Evolutionary conservation across 2,113 vertebrate genomes (phyloP).

Genomic region (Semicossyphus pulcher): DNA sequence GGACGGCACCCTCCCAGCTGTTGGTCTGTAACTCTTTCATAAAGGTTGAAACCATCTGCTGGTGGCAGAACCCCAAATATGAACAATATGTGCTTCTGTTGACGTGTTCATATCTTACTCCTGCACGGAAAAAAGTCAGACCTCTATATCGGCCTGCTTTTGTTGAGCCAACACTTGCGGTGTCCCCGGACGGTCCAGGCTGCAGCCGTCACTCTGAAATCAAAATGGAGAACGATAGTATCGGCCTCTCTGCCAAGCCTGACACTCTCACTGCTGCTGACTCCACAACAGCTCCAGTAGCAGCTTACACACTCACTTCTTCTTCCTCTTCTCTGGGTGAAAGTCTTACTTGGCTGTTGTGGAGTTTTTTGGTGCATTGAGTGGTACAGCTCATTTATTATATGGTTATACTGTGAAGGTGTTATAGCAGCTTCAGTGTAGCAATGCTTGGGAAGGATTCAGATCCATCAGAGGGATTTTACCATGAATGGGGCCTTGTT

Average conservation of each 20-base stretch:
- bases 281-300: constrained; percentile 4
- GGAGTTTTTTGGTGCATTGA: not conserved
- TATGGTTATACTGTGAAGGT: not conserved
- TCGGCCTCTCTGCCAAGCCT: not conserved
- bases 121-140: not conserved
- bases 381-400: not conserved
- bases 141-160: not conserved
- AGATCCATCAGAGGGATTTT: not conserved
- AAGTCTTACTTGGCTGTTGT: too few species aligned
- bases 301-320: not conserved
- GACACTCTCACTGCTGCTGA: constrained; percentile 15
- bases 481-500: constrained; percentile 1
- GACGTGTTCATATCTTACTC: not conserved
- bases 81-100: too few species aligned
- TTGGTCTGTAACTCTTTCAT: too few species aligned
- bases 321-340: not conserved
- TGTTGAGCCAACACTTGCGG: constrained; percentile 2
- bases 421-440: not conserved
- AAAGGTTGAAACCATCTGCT: too few species aligned
- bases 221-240: constrained; percentile 23
- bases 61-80: too few species aligned
- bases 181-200: not conserved
- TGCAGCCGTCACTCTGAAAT: not conserved
- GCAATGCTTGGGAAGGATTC: not conserved
- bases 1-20: not conserved